Conservation (phyloP, 2,113 vertebrate genomes). For the Myodes glareolus region DNA sequence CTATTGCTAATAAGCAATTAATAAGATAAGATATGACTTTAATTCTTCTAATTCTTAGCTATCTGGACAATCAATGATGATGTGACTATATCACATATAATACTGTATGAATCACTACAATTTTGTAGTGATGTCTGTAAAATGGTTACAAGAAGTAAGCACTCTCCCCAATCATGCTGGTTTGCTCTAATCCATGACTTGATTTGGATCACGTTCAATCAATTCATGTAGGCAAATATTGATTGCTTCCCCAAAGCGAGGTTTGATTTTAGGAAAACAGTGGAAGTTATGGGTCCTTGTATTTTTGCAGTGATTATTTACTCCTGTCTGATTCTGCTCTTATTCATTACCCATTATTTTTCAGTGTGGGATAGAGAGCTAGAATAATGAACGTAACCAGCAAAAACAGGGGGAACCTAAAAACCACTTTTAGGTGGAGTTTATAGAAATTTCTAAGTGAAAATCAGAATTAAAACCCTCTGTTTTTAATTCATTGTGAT, state of each 20-base stretch:
- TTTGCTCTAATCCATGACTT: neutral
- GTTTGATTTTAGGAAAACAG: neutral
- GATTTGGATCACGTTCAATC: neutral
- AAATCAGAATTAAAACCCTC: neutral
- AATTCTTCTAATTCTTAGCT: neutral
- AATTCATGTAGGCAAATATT: neutral
- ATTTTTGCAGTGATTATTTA: neutral
- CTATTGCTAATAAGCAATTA: neutral
- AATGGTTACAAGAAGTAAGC: neutral
- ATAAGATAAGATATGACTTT: neutral
- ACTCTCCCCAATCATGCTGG: rapidly evolving
- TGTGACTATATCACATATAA: neutral
- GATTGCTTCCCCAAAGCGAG: neutral
- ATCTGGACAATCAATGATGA: neutral
- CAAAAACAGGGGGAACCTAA: rapidly evolving
- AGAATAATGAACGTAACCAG: neutral
- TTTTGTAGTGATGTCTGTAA: neutral
- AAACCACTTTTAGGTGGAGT: neutral
- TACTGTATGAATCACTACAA: neutral
- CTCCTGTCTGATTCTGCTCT: neutral
- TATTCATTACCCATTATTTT: neutral
- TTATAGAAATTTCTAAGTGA: neutral
- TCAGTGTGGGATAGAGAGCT: neutral
- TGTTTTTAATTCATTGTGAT: neutral
- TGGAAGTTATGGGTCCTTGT: neutral